These are phyloP conservation scores for Lethrus apterus DNA, from an alignment of 1,140 invertebrate species.

Conservation along the genomic window DNA sequence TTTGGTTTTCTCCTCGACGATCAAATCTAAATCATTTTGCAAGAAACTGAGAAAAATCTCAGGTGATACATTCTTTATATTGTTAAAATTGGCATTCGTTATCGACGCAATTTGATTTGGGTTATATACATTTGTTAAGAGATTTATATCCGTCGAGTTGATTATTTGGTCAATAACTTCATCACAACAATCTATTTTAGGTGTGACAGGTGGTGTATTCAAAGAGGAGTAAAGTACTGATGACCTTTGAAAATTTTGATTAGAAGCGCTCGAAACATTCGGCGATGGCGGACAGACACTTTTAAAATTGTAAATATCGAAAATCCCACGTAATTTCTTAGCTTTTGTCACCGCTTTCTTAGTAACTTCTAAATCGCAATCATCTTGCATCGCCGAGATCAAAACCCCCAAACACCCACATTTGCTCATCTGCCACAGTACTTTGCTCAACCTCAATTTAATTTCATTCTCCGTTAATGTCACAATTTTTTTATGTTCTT, in stretches of 20 bases:
- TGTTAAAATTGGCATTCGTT: slow-evolving; percentile 26
- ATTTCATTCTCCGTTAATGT: slow-evolving; percentile 60
- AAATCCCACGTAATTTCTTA: slow-evolving; percentile 48
- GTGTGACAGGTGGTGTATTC: slow-evolving; percentile 12
- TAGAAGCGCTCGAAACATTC: slow-evolving; percentile 34
- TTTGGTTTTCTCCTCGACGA: slow-evolving; percentile 47
- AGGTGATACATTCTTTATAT: slow-evolving; percentile 41
- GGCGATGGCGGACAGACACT: slow-evolving; percentile 31
- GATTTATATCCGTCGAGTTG: slow-evolving; percentile 48
- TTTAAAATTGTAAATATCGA: slow-evolving; percentile 51
- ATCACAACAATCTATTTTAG: slow-evolving; percentile 25
- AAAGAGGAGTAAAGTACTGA: slow-evolving; percentile 19
- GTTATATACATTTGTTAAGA: slow-evolving; percentile 50
- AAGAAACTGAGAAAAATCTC: slow-evolving; percentile 50
- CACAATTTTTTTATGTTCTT: slow-evolving; percentile 67
- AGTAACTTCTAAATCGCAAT: slow-evolving; percentile 62
- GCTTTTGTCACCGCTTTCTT: slow-evolving; percentile 52
- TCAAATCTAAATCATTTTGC: slow-evolving; percentile 46
- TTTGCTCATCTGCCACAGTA: slow-evolving; percentile 49
- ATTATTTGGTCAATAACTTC: slow-evolving; percentile 48
- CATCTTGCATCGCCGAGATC: slow-evolving; percentile 55
- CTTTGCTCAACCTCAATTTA: slow-evolving; percentile 55
- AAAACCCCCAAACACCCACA: slow-evolving; percentile 62
- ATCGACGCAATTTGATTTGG: slow-evolving; percentile 39
- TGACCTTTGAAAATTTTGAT: slow-evolving; percentile 23